Conservation (phyloP, 2,888 invertebrate species). For the Hyles lineata region DNA sequence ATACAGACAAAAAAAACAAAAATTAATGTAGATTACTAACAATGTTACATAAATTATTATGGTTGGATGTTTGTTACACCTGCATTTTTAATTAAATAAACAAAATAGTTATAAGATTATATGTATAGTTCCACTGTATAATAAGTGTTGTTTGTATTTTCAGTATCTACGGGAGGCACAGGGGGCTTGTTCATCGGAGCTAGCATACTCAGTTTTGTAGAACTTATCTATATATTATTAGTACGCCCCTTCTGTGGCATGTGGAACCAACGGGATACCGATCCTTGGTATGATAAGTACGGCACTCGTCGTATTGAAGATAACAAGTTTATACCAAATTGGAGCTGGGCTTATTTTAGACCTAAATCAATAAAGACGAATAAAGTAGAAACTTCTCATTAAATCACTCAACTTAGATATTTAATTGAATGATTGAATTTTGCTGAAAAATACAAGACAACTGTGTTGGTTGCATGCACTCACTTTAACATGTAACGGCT, state of each 20-base stretch:
- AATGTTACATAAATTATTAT: no score
- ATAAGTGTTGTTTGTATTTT: constrained; percentile 32
- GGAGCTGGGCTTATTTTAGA: constrained; percentile 49
- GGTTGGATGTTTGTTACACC: no score
- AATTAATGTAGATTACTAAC: no score
- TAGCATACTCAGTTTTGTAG: constrained; percentile 87
- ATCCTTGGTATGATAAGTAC: constrained; percentile 73
- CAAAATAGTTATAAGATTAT: no score
- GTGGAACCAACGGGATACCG: constrained; percentile 72
- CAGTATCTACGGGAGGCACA: constrained; percentile 88
- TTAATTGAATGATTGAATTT: no score
- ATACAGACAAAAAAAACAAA: no score
- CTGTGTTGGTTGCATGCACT: not conserved
- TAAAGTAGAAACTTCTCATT: not conserved
- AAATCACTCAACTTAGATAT: not conserved
- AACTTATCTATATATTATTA: constrained; percentile 85
- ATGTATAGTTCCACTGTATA: no score
- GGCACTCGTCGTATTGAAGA: constrained; percentile 66
- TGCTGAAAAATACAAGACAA: no score
- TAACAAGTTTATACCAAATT: constrained; percentile 64
- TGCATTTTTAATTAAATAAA: no score
- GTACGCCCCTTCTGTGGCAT: constrained; percentile 77
- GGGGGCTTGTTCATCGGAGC: constrained; percentile 87
- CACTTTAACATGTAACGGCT: not conserved
- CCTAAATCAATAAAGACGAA: constrained; percentile 22